Base-by-base conservation (phyloP, 2,888 invertebrate species). In the Limnephilus lunatus region DNA sequence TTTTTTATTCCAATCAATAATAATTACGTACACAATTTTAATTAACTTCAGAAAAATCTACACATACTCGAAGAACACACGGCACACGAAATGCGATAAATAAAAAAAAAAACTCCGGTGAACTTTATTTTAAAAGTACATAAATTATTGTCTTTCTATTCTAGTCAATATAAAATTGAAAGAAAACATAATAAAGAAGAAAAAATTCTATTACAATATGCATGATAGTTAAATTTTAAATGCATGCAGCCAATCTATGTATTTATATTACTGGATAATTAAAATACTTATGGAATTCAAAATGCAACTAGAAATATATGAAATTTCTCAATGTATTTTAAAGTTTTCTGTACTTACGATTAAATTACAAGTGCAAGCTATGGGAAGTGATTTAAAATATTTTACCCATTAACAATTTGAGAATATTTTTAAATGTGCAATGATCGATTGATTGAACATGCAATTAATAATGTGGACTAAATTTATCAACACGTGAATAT, bases 301-400 rank as follows among this genome's bases (percentile, higher is more conserved):
- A 68, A 68, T 68, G 68, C 68, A 68, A 68, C 68, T 68, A 68
- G 68, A 68, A 68, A 68, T 68, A n/a, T 68, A n/a, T n/a, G 68
- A 25, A 68, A 68, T 68, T 68, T n/a, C 9, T 68, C 68, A 68
- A 68, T 68, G 68, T 44, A 44, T n/a, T 25, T 53, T 48, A 48
- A 48, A 48, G 48, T 48, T 53, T 68, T 68, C n/a, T 68, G 68
- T 68, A 53, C 19, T n/a, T 68, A 53, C 4, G n/a, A n/a, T 68
- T 68, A 68, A 68, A n/a, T 68, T 81, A 89, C n/a, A 32, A 91
- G 92, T 92, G 92, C 92, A 92, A 92, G 92, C 92, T 92, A 92
- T 92, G 83, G 92, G 92, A 91, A 91, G 91, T 92, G 91, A 91
- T 68, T 19, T 82, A 15, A 82, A 89, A 89, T 81, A 86, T 86